Evolutionary conservation across 2,888 invertebrate genomes (phyloP).

Genomic region (Acleris literana): DNA sequence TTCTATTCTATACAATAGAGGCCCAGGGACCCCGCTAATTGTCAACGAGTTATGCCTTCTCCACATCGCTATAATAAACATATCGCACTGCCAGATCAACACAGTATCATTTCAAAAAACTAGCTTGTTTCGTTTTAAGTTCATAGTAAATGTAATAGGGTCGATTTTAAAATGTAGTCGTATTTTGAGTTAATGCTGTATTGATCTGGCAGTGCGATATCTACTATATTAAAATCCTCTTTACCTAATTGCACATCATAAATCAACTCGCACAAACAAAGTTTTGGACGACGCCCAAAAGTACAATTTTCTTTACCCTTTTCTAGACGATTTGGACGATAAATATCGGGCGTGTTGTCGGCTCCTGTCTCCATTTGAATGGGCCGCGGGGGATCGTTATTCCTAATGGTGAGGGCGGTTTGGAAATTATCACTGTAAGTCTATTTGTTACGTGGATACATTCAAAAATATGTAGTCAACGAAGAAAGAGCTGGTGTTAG

Average conservation of each 20-base stretch:
- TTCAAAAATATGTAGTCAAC: not conserved
- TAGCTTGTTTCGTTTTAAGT: too few relatives aligned
- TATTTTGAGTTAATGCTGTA: too few relatives aligned
- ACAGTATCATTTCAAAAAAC: too few relatives aligned
- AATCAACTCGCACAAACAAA: slow-evolving; percentile 28
- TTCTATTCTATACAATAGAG: too few relatives aligned
- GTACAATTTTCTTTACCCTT: slow-evolving; percentile 25
- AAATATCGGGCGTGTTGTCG: slow-evolving; percentile 23
- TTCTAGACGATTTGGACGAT: slow-evolving; percentile 25
- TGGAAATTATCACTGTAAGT: not conserved
- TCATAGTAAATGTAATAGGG: too few relatives aligned
- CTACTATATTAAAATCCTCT: slow-evolving; percentile 11
- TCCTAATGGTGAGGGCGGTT: slow-evolving; percentile 5
- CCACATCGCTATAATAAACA: too few relatives aligned
- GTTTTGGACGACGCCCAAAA: slow-evolving; percentile 35
- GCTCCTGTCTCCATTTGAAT: slow-evolving; percentile 21
- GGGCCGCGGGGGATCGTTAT: slow-evolving; percentile 19
- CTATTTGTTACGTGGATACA: not conserved
- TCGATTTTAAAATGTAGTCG: too few relatives aligned
- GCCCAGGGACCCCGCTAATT: too few relatives aligned
- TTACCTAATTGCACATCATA: slow-evolving; percentile 22
- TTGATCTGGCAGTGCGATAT: too few relatives aligned
- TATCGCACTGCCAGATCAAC: too few relatives aligned
- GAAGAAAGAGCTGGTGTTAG: too few relatives aligned
- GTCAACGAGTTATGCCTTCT: too few relatives aligned